These are phyloP conservation scores for Montipora capricornis DNA, from an alignment of 64 coral and sea anemone species.

Conservation along the genomic window DNA sequence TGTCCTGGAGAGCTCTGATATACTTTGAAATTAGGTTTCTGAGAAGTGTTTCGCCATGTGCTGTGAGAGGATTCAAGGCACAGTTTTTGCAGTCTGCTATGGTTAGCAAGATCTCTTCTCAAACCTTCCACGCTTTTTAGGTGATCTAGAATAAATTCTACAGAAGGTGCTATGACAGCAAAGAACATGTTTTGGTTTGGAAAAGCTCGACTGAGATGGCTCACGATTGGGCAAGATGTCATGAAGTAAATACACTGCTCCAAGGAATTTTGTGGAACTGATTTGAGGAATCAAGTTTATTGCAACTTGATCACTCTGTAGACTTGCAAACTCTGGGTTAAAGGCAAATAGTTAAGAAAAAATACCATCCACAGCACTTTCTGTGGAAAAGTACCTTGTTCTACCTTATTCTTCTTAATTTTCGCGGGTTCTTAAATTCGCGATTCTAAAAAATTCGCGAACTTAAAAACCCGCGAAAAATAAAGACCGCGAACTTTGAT, in stretches of 20 bases:
- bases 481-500: too few species aligned
- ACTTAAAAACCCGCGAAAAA: too few species aligned
- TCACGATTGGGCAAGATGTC: slow-evolving; percentile 25
- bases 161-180: background rate
- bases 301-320: slow-evolving; percentile 52
- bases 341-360: slow-evolving; percentile 60
- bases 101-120: slow-evolving; percentile 55
- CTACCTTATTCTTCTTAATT: too few species aligned
- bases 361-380: slow-evolving; percentile 17
- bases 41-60: slow-evolving; percentile 36
- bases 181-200: slow-evolving; percentile 46
- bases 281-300: slow-evolving; percentile 51
- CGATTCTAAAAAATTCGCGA: too few species aligned
- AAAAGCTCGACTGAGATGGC: slow-evolving; percentile 70
- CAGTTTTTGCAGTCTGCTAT: slow-evolving; percentile 34
- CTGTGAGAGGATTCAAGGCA: slow-evolving; percentile 37
- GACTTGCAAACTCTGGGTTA: slow-evolving; percentile 48
- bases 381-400: background rate
- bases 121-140: slow-evolving; percentile 41
- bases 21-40: background rate
- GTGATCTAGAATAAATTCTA: slow-evolving; percentile 62
- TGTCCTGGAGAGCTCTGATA: too few species aligned
- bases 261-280: slow-evolving; percentile 41
- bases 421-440: too few species aligned
- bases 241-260: slow-evolving; percentile 63